A percentile compares a stretch with the other conserved stretches of the same genome.
These are phyloP conservation scores for Boulengeromyrus knoepffleri DNA, from an alignment of 2,113 vertebrate species.

Conservation along the genomic window DNA sequence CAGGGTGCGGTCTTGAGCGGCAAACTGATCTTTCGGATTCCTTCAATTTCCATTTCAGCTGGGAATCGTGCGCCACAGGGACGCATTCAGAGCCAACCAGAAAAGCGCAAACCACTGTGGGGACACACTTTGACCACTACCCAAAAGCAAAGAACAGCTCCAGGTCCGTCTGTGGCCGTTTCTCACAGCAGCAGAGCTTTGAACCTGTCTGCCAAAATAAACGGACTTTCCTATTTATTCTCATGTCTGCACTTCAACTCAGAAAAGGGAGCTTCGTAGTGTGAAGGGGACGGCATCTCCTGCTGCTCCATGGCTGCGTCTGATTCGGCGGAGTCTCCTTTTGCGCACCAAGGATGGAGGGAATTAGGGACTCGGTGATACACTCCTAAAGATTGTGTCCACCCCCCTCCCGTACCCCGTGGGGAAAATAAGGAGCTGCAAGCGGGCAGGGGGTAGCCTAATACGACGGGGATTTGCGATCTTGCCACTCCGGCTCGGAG, in stretches of 20 bases:
- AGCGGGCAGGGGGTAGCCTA: slow-evolving; percentile 30
- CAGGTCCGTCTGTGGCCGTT: slow-evolving; percentile 52
- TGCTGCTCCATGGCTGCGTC: slow-evolving; percentile 26
- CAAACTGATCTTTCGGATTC: slow-evolving; percentile 70
- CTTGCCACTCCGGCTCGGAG: slow-evolving; percentile 36
- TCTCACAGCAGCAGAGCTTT: slow-evolving; percentile 61
- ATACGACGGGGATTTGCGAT: slow-evolving; percentile 24
- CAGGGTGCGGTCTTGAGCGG: slow-evolving; percentile 71
- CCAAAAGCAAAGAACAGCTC: slow-evolving; percentile 47
- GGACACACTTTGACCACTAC: slow-evolving; percentile 63
- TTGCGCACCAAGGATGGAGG: slow-evolving; percentile 65
- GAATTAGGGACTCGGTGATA: slow-evolving; percentile 48
- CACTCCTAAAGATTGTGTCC: slow-evolving; percentile 41
- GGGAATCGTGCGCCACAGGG: slow-evolving; percentile 51
- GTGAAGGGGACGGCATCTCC: slow-evolving; percentile 51
- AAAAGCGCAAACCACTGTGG: slow-evolving; percentile 67
- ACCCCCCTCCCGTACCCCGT: slow-evolving; percentile 43
- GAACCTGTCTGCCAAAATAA: slow-evolving; percentile 75
- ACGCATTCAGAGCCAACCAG: slow-evolving; percentile 61
- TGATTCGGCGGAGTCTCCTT: slow-evolving; percentile 46
- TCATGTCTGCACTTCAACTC: slow-evolving; percentile 53
- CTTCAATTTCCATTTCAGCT: slow-evolving; percentile 70
- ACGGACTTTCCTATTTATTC: slow-evolving; percentile 82
- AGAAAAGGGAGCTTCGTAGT: slow-evolving; percentile 47
- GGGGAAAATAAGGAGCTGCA: slow-evolving; percentile 33